Evolutionary conservation across 2,888 invertebrate genomes (phyloP).

Genomic region (Sarcophaga carnaria): DNA sequence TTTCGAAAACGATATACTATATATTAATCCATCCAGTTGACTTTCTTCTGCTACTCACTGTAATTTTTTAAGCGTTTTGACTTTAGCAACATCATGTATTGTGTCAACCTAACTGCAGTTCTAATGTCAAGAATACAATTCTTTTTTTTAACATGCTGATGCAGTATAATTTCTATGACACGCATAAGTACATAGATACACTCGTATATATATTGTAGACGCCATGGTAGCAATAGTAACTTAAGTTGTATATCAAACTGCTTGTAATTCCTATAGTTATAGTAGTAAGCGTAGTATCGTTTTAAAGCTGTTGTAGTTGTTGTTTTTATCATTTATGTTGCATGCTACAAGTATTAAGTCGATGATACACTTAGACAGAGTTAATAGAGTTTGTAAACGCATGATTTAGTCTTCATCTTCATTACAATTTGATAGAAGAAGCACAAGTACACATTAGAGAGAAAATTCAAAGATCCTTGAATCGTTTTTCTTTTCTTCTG

Average conservation of each 20-base stretch:
- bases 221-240: not conserved
- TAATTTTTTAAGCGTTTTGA: not conserved
- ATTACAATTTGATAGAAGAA: too few species aligned
- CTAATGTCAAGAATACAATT: not conserved
- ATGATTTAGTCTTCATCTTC: too few species aligned
- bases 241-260: constrained; percentile 26
- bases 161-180: not conserved
- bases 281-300: too few species aligned
- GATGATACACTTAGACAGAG: constrained; percentile 5
- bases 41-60: not conserved
- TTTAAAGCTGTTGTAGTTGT: not conserved
- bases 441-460: not conserved
- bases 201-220: not conserved
- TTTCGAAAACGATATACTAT: too few species aligned
- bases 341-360: constrained; percentile 2
- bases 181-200: not conserved
- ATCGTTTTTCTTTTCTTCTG: not conserved
- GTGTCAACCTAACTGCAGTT: constrained; percentile 8
- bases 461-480: too few species aligned
- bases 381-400: not conserved
- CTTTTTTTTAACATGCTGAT: not conserved
- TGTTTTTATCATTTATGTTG: constrained; percentile 3
- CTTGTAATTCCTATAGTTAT: not conserved
- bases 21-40: too few species aligned
- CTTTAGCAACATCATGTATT: not conserved